Conservation (phyloP, 92 coral and sea anemone genomes). For the Porites evermanni region DNA sequence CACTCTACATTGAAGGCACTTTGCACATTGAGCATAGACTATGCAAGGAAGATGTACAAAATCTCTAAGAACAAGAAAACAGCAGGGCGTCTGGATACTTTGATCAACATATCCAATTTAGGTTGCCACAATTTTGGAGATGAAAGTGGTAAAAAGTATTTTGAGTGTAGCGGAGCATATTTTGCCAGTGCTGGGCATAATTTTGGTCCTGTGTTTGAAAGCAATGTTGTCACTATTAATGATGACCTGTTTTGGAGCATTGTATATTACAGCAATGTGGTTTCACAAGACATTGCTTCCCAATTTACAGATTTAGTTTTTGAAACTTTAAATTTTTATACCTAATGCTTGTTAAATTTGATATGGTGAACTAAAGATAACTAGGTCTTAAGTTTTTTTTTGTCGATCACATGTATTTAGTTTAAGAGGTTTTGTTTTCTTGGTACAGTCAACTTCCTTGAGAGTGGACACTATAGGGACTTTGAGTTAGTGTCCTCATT, state of each 20-base stretch:
- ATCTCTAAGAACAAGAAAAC: conserved; percentile 49
- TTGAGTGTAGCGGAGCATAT: conserved; percentile 65
- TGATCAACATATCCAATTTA: conserved; percentile 67
- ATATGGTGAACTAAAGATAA: no score
- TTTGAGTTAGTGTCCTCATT: no score
- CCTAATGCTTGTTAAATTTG: neutral
- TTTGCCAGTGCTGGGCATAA: conserved; percentile 70
- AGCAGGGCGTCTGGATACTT: conserved; percentile 54
- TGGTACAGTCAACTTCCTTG: no score
- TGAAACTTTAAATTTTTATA: conserved; percentile 28
- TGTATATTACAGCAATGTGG: conserved; percentile 73
- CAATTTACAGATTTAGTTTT: conserved; percentile 70
- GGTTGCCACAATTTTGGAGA: conserved; percentile 51
- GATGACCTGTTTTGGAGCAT: conserved; percentile 75
- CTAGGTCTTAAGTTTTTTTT: no score
- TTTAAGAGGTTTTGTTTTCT: no score
- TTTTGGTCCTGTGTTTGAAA: conserved; percentile 82
- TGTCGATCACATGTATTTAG: no score
- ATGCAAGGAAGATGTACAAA: conserved; percentile 32
- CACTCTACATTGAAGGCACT: conserved; percentile 55
- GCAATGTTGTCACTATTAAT: conserved; percentile 70
- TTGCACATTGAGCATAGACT: conserved; percentile 46
- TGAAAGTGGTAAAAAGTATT: conserved; percentile 12
- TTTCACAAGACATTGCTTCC: conserved; percentile 63
- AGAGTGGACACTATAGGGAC: no score